Evolutionary conservation across 1,140 invertebrate genomes (phyloP).

Genomic region (Sitobion miscanthi): DNA sequence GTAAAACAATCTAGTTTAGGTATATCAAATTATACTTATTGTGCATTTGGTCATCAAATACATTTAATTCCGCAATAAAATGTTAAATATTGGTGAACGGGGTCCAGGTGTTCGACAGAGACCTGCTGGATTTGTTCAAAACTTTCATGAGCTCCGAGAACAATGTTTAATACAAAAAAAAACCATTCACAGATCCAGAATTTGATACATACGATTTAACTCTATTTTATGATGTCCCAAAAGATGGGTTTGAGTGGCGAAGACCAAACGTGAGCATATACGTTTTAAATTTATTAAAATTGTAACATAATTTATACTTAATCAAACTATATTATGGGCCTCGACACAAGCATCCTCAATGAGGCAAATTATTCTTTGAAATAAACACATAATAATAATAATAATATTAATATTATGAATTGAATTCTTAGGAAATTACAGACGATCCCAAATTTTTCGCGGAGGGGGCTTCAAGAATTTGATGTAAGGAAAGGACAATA

Average conservation of each 20-base stretch:
- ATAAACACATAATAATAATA: no score
- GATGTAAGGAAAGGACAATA: constrained; percentile 95
- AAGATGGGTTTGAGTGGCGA: constrained; percentile 79
- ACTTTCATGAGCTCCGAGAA: constrained; percentile 75
- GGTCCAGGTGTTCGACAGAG: constrained; percentile 68
- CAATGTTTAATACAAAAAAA: constrained; percentile 74
- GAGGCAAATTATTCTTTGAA: no score
- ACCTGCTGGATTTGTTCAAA: constrained; percentile 68
- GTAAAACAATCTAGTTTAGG: no score
- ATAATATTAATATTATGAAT: background rate
- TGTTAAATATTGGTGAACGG: constrained; percentile 73
- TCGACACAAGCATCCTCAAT: no score
- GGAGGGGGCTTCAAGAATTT: constrained; percentile 91
- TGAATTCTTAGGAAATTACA: constrained; percentile 79
- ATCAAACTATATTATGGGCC: background rate
- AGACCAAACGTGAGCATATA: constrained; percentile 71
- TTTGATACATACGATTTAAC: constrained; percentile 81
- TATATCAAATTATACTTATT: background rate
- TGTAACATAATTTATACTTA: background rate
- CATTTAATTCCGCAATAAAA: background rate
- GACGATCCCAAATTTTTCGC: constrained; percentile 89
- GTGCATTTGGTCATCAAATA: background rate
- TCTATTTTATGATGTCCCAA: constrained; percentile 71
- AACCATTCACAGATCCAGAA: constrained; percentile 86
- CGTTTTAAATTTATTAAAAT: background rate